These are phyloP conservation scores for Mantis religiosa DNA, from an alignment of 2,888 invertebrate species.

Conservation along the genomic window DNA sequence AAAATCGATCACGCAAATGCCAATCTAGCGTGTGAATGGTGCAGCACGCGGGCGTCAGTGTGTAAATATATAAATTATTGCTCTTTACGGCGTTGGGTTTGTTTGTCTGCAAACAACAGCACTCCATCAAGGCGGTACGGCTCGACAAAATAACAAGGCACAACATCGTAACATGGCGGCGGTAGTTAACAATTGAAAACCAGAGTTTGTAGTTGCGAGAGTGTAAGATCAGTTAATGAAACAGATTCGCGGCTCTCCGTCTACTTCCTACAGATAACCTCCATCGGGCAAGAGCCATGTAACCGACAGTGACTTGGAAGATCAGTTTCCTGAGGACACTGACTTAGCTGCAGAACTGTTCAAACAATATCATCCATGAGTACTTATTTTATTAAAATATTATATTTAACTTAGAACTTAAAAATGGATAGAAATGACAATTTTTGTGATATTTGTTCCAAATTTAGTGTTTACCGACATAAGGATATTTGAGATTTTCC, in stretches of 20 bases:
- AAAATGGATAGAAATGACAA: too few relatives aligned
- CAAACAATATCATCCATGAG: too few relatives aligned
- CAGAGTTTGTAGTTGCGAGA: background rate
- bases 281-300: background rate
- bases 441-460: too few relatives aligned
- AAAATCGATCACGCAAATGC: background rate
- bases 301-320: background rate
- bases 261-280: background rate
- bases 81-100: background rate
- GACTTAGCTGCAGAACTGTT: too few relatives aligned
- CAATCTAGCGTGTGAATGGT: background rate
- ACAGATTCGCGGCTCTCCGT: background rate
- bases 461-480: too few relatives aligned
- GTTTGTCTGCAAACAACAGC: background rate
- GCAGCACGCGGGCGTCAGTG: background rate
- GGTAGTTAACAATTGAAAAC: background rate
- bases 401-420: too few relatives aligned
- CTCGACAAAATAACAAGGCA: background rate
- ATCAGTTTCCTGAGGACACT: too few relatives aligned
- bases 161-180: background rate
- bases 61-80: conserved; percentile 14
- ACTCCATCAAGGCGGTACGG: background rate
- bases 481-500: too few relatives aligned
- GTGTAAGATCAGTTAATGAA: background rate
- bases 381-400: too few relatives aligned